Evolutionary conservation across 2,113 vertebrate genomes (phyloP).

Genomic region (western clawed frog (Xenopus tropicalis)): UCB_Xtro_10.0 CM004450.2:142477501-142478000

Average conservation of each 20-base stretch:
- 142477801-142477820: constrained; percentile 1
- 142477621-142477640: not conserved
- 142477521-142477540: not conserved
- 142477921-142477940: too few relatives aligned
- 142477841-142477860: too few relatives aligned
- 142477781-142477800: not conserved
- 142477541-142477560: constrained; percentile 14
- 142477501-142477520: not conserved
- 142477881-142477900: too few relatives aligned
- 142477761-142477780: not conserved
- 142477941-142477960: too few relatives aligned
- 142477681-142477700: not conserved
- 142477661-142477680: not conserved
- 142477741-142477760: not conserved
- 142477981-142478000: too few relatives aligned
- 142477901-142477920: too few relatives aligned
- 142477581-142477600: not conserved
- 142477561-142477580: not conserved
- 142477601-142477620: not conserved
- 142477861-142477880: too few relatives aligned
- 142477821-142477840: too few relatives aligned
- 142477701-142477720: too few relatives aligned
- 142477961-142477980: too few relatives aligned
- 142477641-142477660: too few relatives aligned
- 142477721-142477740: not conserved